These are phyloP conservation scores for Unio delphinus DNA, from an alignment of 2,888 invertebrate species.

Conservation along the genomic window DNA sequence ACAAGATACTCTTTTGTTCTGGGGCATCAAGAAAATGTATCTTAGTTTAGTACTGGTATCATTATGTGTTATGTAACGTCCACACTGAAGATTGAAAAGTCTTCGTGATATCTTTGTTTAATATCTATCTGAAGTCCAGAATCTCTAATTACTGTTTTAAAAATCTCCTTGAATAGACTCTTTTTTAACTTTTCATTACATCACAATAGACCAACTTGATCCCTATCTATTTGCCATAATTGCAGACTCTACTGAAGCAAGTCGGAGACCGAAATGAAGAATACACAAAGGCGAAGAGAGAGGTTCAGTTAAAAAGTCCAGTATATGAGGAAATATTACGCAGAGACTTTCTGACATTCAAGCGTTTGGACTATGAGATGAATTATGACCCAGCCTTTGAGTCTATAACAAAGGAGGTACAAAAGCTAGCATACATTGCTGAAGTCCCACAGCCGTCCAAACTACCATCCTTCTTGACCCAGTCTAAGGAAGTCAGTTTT, in stretches of 20 bases:
- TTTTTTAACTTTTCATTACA: no score
- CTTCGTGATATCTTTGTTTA: no score
- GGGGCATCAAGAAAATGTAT: no score
- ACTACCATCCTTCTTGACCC: conserved; percentile 29
- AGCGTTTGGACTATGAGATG: conserved; percentile 30
- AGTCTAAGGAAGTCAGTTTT: conserved; percentile 18
- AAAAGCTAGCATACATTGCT: conserved; percentile 18
- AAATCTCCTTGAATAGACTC: no score
- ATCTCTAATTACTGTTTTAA: no score
- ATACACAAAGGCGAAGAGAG: conserved; percentile 17
- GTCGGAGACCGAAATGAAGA: conserved; percentile 5
- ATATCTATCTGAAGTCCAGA: no score
- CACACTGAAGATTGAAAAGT: no score
- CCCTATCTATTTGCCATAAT: background rate
- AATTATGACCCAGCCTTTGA: conserved; percentile 20
- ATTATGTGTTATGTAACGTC: no score
- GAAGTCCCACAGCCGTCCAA: conserved; percentile 17
- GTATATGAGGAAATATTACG: conserved; percentile 35
- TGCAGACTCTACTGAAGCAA: background rate
- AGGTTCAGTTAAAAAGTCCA: conserved; percentile 28
- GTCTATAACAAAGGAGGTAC: conserved; percentile 10
- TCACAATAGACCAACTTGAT: no score
- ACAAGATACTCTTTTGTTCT: no score
- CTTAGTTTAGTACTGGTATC: no score
- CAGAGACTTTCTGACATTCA: conserved; percentile 25